A percentile compares a stretch with the other conserved stretches of the same genome.
Evolutionary conservation across 2,113 vertebrate genomes (phyloP).

Genomic region (Scomber colias): DNA sequence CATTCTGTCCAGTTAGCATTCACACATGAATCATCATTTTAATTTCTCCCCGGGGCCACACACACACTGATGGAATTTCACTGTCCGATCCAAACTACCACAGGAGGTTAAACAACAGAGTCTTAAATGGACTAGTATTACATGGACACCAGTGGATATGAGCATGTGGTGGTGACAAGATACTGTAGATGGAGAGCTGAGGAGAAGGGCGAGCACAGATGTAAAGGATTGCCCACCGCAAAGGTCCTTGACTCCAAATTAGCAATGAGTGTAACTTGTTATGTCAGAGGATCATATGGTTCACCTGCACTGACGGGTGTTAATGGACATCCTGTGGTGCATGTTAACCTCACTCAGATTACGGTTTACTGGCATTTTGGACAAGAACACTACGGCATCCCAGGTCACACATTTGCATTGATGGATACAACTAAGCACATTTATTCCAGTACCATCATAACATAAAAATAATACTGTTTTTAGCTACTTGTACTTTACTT

Average conservation of each 20-base stretch:
- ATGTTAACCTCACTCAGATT: neutral
- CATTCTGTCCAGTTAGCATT: neutral
- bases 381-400: neutral
- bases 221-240: neutral
- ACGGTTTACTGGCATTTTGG: neutral
- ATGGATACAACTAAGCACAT: no score
- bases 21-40: constrained; percentile 1
- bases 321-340: neutral
- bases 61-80: constrained; percentile 29
- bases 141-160: neutral
- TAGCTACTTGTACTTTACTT: no score
- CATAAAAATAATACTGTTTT: no score
- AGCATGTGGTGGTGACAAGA: constrained; percentile 3
- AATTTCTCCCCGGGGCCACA: neutral
- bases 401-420: no score
- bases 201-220: constrained; percentile 29
- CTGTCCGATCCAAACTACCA: constrained; percentile 17
- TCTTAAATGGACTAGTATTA: neutral
- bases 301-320: constrained; percentile 7
- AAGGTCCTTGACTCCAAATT: constrained; percentile 5
- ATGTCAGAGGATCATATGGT: neutral
- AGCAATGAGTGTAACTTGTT: neutral
- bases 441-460: no score
- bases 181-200: neutral
- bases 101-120: constrained; percentile 25